Percentiles rank a stretch among this genome's conserved stretches.
Evolutionary conservation across 1,140 invertebrate species (phyloP).

Genomic region (Chlorops oryzae): DNA sequence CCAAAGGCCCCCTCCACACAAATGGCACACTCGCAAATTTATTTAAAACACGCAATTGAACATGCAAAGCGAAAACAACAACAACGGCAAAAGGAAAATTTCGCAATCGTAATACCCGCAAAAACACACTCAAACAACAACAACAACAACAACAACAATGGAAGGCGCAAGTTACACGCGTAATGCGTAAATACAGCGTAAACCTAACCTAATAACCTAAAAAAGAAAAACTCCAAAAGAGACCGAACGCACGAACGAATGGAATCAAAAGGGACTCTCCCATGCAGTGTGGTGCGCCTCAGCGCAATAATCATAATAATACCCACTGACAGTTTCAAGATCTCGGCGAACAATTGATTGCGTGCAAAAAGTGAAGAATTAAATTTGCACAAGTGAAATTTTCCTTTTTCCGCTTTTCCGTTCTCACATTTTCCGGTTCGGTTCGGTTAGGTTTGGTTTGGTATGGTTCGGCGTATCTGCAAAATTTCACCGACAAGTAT

Average conservation of each 20-base stretch:
- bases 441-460: no score
- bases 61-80: no score
- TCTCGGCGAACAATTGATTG: no score
- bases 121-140: not conserved
- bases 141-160: no score
- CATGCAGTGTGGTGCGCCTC: not conserved
- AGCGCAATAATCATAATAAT: not conserved
- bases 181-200: constrained; percentile 10
- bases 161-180: constrained; percentile 8
- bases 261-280: not conserved
- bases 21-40: no score
- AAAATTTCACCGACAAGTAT: constrained; percentile 11
- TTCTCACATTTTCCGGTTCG: no score
- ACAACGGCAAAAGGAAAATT: no score
- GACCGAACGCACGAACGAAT: no score
- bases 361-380: no score
- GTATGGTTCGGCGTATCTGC: constrained; percentile 3
- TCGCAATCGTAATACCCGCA: not conserved
- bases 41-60: constrained; percentile 14
- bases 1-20: no score
- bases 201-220: constrained; percentile 34
- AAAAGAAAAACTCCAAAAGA: not conserved
- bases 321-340: not conserved
- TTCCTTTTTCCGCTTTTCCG: constrained; percentile 6
- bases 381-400: constrained; percentile 13